These are phyloP conservation scores for Aplysia californica DNA, from an alignment of 1,140 invertebrate species.

Conservation along the genomic window DNA sequence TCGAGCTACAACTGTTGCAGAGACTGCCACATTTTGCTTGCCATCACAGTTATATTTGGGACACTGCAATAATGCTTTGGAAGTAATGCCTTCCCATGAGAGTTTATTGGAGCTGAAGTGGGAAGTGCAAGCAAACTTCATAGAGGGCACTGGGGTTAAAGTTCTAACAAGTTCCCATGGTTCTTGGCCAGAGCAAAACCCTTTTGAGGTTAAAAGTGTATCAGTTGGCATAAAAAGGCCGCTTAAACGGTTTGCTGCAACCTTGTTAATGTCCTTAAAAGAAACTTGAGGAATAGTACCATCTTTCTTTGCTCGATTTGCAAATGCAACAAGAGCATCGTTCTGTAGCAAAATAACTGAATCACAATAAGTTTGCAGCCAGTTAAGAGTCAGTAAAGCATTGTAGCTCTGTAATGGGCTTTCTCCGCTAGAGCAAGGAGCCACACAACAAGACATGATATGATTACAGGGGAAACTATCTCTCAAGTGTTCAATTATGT, in stretches of 20 bases:
- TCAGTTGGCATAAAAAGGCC: constrained; percentile 60
- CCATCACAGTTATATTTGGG: constrained; percentile 1
- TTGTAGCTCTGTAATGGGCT: constrained; percentile 66
- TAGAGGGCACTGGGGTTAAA: constrained; percentile 55
- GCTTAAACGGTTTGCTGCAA: constrained; percentile 51
- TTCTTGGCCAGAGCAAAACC: constrained; percentile 54
- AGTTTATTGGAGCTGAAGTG: constrained; percentile 14
- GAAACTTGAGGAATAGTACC: constrained; percentile 44
- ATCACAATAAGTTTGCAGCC: constrained; percentile 48
- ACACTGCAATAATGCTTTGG: neutral
- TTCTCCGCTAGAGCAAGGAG: constrained; percentile 60
- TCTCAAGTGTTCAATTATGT: constrained; percentile 52
- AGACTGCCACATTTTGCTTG: neutral
- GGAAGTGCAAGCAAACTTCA: constrained; percentile 48
- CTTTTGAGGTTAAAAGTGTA: constrained; percentile 47
- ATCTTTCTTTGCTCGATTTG: constrained; percentile 54
- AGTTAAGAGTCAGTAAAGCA: constrained; percentile 51
- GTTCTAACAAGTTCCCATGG: constrained; percentile 60
- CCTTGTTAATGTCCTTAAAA: constrained; percentile 53
- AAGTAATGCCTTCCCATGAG: constrained; percentile 16
- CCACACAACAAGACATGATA: constrained; percentile 60
- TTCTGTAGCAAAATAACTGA: constrained; percentile 38
- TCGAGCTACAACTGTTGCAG: constrained; percentile 4
- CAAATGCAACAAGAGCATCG: constrained; percentile 50
- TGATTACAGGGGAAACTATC: constrained; percentile 58